Percentiles rank a stretch among this genome's conserved stretches.
phyloP scores from a whole-genome alignment of 2,113 vertebrate genomes.

The Caracal caracal region DNA sequence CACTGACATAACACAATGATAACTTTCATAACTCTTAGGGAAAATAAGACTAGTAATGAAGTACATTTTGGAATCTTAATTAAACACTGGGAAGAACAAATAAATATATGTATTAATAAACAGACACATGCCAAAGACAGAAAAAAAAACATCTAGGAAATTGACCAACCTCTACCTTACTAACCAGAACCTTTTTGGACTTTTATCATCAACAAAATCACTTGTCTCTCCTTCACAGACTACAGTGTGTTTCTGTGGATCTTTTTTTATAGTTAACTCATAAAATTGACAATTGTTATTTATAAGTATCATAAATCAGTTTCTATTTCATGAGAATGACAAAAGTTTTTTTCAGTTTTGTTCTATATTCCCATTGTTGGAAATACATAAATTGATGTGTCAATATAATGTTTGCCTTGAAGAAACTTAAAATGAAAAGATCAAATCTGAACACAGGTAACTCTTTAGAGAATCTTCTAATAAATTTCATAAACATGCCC shows the following conservation, averaged over 20 bases:
- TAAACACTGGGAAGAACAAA: background rate
- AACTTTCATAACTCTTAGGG: background rate
- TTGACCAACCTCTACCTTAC: background rate
- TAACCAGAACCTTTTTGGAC: background rate
- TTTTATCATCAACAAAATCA: background rate
- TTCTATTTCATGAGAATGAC: background rate
- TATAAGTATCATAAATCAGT: constrained; percentile 10
- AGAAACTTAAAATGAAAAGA: constrained; percentile 16
- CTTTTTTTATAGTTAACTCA: background rate
- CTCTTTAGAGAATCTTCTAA: background rate
- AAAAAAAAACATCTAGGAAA: background rate
- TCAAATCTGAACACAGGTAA: background rate
- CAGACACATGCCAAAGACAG: background rate
- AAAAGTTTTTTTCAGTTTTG: constrained; percentile 21
- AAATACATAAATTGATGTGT: constrained; percentile 19
- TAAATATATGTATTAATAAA: background rate
- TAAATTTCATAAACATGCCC: constrained; percentile 1
- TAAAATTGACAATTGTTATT: constrained; percentile 19
- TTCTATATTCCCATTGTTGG: background rate
- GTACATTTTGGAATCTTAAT: background rate
- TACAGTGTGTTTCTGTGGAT: background rate
- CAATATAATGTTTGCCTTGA: constrained; percentile 1
- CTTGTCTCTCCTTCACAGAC: background rate
- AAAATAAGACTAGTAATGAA: background rate
- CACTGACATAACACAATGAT: background rate